Evolutionary conservation across 2,888 invertebrate genomes (phyloP).

Genomic region (Leptogaster cylindrica): DNA sequence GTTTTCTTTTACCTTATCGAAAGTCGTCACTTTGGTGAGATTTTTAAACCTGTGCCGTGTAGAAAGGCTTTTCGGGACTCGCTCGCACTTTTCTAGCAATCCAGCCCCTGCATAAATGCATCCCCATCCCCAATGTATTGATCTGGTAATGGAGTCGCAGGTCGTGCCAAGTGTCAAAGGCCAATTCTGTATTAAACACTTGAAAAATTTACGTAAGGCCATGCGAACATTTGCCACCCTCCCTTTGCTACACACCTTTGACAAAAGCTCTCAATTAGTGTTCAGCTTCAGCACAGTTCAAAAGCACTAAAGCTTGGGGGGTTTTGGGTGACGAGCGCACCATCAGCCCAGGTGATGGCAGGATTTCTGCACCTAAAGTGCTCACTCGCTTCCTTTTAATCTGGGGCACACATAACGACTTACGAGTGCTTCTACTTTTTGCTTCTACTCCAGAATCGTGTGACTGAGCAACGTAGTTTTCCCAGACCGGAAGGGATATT

Average conservation of each 20-base stretch:
- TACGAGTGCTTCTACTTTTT: conserved; percentile 23
- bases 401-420: conserved; percentile 28
- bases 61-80: too few species aligned
- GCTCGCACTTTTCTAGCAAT: too few species aligned
- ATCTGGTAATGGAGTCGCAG: background rate
- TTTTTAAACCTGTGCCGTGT: too few species aligned
- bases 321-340: background rate
- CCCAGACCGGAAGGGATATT: conserved; percentile 27
- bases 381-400: conserved; percentile 10
- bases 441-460: background rate
- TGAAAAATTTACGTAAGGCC: conserved; percentile 15
- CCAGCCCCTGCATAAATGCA: too few species aligned
- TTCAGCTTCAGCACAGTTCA: background rate
- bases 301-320: background rate
- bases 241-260: background rate
- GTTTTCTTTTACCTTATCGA: too few species aligned
- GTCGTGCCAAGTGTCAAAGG: conserved; percentile 7
- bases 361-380: conserved; percentile 24
- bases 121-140: too few species aligned
- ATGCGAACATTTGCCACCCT: background rate
- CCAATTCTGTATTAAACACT: conserved; percentile 1
- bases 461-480: conserved; percentile 8
- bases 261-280: conserved; percentile 34
- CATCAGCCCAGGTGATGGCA: conserved; percentile 4
- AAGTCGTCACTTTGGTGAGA: too few species aligned